Evolutionary conservation across 1,140 invertebrate genomes (phyloP).

Genomic region (Papilio polytes): DNA sequence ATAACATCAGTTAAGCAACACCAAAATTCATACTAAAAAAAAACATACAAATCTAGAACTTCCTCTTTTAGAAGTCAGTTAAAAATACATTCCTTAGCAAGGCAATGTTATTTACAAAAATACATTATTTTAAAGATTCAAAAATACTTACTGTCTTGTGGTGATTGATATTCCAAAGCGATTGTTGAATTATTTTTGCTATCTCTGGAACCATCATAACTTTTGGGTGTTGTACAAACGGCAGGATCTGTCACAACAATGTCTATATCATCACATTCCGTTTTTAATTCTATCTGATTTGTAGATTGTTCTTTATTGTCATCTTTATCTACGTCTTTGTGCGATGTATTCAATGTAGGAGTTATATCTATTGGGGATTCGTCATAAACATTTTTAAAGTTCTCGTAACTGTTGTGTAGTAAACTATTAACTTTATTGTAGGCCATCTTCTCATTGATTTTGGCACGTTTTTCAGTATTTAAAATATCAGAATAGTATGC

Average conservation of each 20-base stretch:
- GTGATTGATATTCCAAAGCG: conserved; percentile 69
- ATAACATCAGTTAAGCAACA: background rate
- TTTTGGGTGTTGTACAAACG: conserved; percentile 71
- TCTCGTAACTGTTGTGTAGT: conserved; percentile 64
- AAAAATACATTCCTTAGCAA: conserved; percentile 14
- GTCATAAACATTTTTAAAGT: conserved; percentile 74
- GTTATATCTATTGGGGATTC: conserved; percentile 72
- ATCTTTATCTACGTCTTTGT: conserved; percentile 59
- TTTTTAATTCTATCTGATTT: conserved; percentile 68
- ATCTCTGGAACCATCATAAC: conserved; percentile 67
- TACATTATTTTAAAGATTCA: background rate
- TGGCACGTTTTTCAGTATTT: conserved; percentile 74
- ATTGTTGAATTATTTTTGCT: conserved; percentile 63
- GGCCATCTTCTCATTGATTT: conserved; percentile 71
- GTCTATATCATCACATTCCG: conserved; percentile 79
- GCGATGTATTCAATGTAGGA: conserved; percentile 62
- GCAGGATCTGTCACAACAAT: conserved; percentile 78
- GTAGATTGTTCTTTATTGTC: conserved; percentile 65
- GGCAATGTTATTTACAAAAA: background rate
- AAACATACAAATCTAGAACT: too few species aligned
- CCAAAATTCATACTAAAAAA: too few species aligned
- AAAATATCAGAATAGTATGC: conserved; percentile 69
- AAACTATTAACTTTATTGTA: conserved; percentile 69
- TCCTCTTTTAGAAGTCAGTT: too few species aligned
- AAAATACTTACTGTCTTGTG: conserved; percentile 78